A percentile compares a stretch with the other conserved stretches of the same genome.
These are phyloP conservation scores for Caenorhabditis parvicauda DNA, from an alignment of 2,888 invertebrate species.

Conservation along the genomic window DNA sequence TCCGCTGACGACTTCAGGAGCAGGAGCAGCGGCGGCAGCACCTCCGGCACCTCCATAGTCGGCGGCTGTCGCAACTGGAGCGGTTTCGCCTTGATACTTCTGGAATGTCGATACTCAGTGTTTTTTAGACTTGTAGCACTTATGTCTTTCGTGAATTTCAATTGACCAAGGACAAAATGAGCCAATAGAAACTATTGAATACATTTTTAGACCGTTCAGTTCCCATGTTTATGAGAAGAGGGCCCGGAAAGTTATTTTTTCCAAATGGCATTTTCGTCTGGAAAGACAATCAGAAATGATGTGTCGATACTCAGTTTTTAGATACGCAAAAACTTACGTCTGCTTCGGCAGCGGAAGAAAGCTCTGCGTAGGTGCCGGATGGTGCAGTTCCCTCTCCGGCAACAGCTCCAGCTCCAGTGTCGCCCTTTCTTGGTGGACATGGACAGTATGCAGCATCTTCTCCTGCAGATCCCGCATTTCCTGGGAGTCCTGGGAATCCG, in stretches of 20 bases:
- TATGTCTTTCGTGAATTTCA: too few species aligned
- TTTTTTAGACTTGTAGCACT: too few species aligned
- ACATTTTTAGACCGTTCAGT: too few species aligned
- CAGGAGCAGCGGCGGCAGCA: background rate
- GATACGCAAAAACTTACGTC: constrained; percentile 2
- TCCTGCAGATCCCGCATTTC: constrained; percentile 36
- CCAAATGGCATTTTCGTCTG: too few species aligned
- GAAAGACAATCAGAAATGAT: too few species aligned
- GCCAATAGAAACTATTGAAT: too few species aligned
- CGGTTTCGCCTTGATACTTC: background rate
- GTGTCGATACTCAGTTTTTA: background rate
- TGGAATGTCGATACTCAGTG: too few species aligned
- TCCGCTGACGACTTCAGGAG: background rate
- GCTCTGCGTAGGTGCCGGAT: constrained; percentile 13
- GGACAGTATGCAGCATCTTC: constrained; percentile 40
- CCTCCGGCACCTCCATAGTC: background rate
- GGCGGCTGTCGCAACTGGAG: constrained; percentile 2
- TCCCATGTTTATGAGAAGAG: too few species aligned
- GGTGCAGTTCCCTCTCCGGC: constrained; percentile 11
- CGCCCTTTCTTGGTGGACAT: constrained; percentile 33
- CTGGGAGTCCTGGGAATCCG: constrained; percentile 46
- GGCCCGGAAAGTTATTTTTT: too few species aligned
- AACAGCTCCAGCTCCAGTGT: constrained; percentile 12
- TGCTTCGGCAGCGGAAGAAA: constrained; percentile 14
- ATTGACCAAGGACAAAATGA: too few species aligned